phyloP scores from a whole-genome alignment of 92 coral and sea anemone species.

The Phenganax marumi region DNA sequence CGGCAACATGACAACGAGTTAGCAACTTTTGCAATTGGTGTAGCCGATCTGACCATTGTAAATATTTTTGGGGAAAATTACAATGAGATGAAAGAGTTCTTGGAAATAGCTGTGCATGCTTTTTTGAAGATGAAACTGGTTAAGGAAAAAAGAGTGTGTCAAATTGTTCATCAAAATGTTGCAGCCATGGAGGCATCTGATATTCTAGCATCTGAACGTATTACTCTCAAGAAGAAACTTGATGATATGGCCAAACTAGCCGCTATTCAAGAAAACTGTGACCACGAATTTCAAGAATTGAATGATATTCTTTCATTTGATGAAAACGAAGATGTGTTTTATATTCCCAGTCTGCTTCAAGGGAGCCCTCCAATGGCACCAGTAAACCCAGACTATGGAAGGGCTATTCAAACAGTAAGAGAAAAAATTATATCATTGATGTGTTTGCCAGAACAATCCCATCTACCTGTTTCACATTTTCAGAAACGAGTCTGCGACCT shows the following conservation, averaged over 20 bases:
- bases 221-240: constrained; percentile 7
- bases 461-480: constrained; percentile 2
- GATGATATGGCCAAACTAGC: constrained; percentile 25
- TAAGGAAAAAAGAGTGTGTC: constrained; percentile 14
- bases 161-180: constrained; percentile 23
- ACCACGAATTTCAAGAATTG: constrained; percentile 11
- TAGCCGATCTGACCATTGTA: constrained; percentile 8
- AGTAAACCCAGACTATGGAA: constrained; percentile 15
- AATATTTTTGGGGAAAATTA: constrained; percentile 21
- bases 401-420: constrained; percentile 7
- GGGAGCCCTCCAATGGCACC: constrained; percentile 26
- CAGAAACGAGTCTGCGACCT: constrained; percentile 15
- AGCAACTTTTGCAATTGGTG: constrained; percentile 45
- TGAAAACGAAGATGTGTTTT: constrained; percentile 18
- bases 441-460: constrained; percentile 14
- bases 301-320: constrained; percentile 12
- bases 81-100: constrained; percentile 21
- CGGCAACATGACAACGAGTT: constrained; percentile 42
- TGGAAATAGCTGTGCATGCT: constrained; percentile 13
- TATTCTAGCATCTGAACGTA: constrained; percentile 8
- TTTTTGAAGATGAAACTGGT: constrained; percentile 21
- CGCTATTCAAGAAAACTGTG: constrained; percentile 19
- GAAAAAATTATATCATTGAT: constrained; percentile 20
- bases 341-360: constrained; percentile 13
- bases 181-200: constrained; percentile 20